Evolutionary conservation across 2,797 vertebrate genomes (phyloP).

Genomic region (Petrocephalus sullivani): DNA sequence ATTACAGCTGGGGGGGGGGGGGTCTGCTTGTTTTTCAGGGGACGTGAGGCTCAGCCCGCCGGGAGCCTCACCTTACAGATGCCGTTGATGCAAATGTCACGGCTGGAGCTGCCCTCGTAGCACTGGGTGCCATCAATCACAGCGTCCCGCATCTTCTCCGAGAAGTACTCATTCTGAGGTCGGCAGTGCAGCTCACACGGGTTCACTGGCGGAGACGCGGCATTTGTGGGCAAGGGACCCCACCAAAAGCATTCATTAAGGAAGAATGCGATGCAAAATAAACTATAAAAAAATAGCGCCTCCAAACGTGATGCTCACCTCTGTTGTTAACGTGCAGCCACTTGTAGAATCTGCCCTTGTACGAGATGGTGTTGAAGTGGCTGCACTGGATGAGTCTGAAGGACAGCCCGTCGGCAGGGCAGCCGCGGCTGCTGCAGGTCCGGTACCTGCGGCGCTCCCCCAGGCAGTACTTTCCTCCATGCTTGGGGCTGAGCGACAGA

Average conservation of each 20-base stretch:
- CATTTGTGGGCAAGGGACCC: no score
- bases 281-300: background rate
- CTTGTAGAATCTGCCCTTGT: constrained; percentile 80
- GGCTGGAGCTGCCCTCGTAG: constrained; percentile 65
- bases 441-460: constrained; percentile 77
- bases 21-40: background rate
- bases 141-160: constrained; percentile 80
- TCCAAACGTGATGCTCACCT: constrained; percentile 57
- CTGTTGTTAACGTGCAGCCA: constrained; percentile 80
- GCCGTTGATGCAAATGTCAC: constrained; percentile 86
- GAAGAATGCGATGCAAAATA: background rate
- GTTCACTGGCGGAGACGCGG: constrained; percentile 59
- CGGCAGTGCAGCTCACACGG: constrained; percentile 92
- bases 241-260: background rate
- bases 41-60: background rate
- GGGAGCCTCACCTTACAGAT: constrained; percentile 81
- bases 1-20: background rate
- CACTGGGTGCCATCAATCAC: constrained; percentile 84
- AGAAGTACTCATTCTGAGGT: constrained; percentile 71
- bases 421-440: constrained; percentile 68
- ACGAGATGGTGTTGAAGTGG: constrained; percentile 74
- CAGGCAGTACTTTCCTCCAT: constrained; percentile 82
- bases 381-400: constrained; percentile 86
- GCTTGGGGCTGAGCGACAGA: constrained; percentile 65
- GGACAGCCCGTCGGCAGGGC: constrained; percentile 57